Conservation (phyloP, 1,140 invertebrate species). For the Pseudomyrmex sp. region DNA sequence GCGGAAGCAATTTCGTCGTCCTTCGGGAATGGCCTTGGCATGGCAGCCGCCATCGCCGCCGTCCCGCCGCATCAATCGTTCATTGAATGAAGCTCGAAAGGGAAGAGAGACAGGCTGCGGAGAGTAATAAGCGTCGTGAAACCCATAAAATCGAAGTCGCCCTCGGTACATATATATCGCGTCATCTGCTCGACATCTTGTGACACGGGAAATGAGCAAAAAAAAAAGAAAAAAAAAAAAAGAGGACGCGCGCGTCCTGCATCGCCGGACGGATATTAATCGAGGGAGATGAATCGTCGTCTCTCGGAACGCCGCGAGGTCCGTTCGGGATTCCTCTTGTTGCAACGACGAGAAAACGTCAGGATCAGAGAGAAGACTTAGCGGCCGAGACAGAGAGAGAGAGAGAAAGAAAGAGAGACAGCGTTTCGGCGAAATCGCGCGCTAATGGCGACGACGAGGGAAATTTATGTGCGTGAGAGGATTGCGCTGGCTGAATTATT, state of each 20-base stretch:
- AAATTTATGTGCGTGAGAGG: conserved; percentile 53
- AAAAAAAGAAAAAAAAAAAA: neutral
- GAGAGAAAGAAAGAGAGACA: too few species aligned
- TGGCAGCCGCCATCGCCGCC: neutral
- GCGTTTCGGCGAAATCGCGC: conserved; percentile 8
- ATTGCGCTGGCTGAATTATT: conserved; percentile 46
- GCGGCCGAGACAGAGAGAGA: neutral
- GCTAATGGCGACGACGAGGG: conserved; percentile 42
- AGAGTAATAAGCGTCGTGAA: conserved; percentile 60
- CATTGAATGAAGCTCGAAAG: conserved; percentile 30
- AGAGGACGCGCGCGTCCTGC: too few species aligned
- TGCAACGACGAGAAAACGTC: neutral
- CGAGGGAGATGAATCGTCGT: conserved; percentile 3
- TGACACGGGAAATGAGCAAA: neutral
- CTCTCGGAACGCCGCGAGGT: neutral
- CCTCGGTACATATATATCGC: neutral
- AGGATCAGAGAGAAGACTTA: neutral
- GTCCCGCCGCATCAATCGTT: conserved; percentile 13
- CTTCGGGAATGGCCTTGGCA: conserved; percentile 67
- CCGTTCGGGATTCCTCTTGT: neutral
- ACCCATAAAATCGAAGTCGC: conserved; percentile 26
- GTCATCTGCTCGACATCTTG: neutral
- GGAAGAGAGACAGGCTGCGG: neutral
- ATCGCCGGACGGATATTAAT: conserved; percentile 9
- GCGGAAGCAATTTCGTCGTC: conserved; percentile 65